Evolutionary conservation across 1,140 invertebrate species (phyloP).

Genomic region (Chionoecetes opilio): DNA sequence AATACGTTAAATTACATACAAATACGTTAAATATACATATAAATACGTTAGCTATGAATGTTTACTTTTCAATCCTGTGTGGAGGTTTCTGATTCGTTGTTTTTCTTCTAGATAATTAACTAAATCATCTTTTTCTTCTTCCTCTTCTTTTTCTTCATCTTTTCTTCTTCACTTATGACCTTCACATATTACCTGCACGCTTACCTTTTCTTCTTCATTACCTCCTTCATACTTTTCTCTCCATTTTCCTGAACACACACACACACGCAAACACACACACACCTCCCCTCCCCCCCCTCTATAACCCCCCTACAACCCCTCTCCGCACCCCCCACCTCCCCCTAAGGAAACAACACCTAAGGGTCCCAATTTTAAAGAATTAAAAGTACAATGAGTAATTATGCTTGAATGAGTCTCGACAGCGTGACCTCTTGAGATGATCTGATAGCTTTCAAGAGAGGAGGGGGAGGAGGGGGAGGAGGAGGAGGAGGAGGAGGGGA

Average conservation of each 20-base stretch:
- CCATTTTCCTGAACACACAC: conserved; percentile 9
- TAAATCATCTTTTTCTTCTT: too few species aligned
- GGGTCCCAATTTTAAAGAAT: background rate
- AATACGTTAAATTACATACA: too few species aligned
- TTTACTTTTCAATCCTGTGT: too few species aligned
- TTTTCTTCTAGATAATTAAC: too few species aligned
- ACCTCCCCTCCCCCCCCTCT: background rate
- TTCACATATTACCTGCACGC: too few species aligned
- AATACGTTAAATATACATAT: too few species aligned
- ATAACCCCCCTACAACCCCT: background rate
- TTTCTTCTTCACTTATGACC: too few species aligned
- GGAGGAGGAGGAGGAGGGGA: background rate
- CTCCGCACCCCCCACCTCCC: background rate
- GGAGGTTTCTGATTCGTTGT: too few species aligned
- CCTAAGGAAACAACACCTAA: background rate
- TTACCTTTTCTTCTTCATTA: too few species aligned
- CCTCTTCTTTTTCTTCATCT: too few species aligned
- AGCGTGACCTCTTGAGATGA: conserved; percentile 16
- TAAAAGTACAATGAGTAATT: conserved; percentile 4
- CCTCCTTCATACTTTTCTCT: background rate
- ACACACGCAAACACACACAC: conserved; percentile 32
- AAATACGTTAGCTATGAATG: too few species aligned
- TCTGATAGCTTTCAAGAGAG: background rate
- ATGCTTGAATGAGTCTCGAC: background rate
- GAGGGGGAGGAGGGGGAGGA: background rate